Evolutionary conservation across 2,888 invertebrate species (phyloP).

Genomic region (Hanleya hanleyi): DNA sequence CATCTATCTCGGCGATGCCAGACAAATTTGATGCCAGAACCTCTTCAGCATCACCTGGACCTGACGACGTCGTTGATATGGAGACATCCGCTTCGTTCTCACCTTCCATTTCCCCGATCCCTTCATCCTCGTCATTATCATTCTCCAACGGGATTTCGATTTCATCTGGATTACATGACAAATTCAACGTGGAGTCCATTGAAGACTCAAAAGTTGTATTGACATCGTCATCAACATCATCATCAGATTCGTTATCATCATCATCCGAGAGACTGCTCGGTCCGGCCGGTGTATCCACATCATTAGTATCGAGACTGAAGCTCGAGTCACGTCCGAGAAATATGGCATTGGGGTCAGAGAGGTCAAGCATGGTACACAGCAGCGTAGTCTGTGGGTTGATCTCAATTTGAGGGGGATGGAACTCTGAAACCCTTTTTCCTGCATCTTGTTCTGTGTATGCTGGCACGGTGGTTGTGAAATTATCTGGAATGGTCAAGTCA

Average conservation of each 20-base stretch:
- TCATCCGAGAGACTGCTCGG: neutral
- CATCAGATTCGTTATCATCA: conserved; percentile 35
- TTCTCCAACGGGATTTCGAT: conserved; percentile 34
- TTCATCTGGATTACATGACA: conserved; percentile 39
- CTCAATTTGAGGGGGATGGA: conserved; percentile 34
- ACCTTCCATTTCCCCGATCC: neutral
- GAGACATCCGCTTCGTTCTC: too few species aligned
- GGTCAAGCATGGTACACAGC: conserved; percentile 77
- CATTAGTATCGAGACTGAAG: conserved; percentile 33
- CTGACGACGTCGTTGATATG: conserved; percentile 1
- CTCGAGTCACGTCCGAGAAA: conserved; percentile 56
- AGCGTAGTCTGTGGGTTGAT: conserved; percentile 75
- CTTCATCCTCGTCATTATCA: conserved; percentile 27
- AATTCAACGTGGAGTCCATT: conserved; percentile 31
- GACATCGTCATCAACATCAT: conserved; percentile 42
- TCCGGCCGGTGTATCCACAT: neutral
- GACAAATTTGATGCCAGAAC: neutral
- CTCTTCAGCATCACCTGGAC: conserved; percentile 6
- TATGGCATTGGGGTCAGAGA: conserved; percentile 83
- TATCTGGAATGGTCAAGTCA: conserved; percentile 82
- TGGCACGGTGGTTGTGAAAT: conserved; percentile 86
- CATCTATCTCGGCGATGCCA: neutral
- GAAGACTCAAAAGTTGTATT: conserved; percentile 38
- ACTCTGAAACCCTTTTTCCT: conserved; percentile 30
- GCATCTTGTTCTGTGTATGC: conserved; percentile 73